Percentiles rank a stretch among this genome's conserved stretches.
These are phyloP conservation scores for Heliconius hortense DNA, from an alignment of 2,888 invertebrate genomes.

Conservation along the genomic window DNA sequence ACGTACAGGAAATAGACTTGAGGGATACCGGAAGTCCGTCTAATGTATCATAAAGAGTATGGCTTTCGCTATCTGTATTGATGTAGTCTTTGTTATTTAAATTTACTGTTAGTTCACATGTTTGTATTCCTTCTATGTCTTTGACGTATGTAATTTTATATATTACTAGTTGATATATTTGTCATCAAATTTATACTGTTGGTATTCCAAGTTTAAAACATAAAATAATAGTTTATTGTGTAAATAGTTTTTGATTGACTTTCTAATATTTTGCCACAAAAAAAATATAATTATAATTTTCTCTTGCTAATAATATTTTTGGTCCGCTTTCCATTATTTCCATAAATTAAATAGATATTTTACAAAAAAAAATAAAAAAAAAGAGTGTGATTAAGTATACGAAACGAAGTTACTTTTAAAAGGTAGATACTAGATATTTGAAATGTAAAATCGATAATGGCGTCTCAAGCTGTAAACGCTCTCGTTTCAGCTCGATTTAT, in stretches of 20 bases:
- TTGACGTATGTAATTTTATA: too few relatives aligned
- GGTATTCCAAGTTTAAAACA: too few relatives aligned
- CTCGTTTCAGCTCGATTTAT: constrained; percentile 22
- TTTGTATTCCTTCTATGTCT: not conserved
- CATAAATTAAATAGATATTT: too few relatives aligned
- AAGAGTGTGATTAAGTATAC: not conserved
- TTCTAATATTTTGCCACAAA: too few relatives aligned
- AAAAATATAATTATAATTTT: not conserved
- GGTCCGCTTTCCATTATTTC: too few relatives aligned
- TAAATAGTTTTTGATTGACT: too few relatives aligned
- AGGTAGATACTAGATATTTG: not conserved
- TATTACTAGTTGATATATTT: too few relatives aligned
- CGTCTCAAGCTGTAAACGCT: constrained; percentile 8
- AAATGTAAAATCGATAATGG: constrained; percentile 16
- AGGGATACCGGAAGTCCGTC: constrained; percentile 22
- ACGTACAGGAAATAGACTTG: constrained; percentile 34
- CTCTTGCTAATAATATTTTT: not conserved
- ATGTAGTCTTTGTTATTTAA: not conserved
- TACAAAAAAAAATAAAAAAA: too few relatives aligned
- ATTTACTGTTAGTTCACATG: not conserved
- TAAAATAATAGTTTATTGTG: too few relatives aligned
- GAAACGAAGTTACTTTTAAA: not conserved
- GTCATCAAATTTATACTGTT: too few relatives aligned
- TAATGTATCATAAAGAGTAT: constrained; percentile 28
- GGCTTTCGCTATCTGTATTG: constrained; percentile 6